These are phyloP conservation scores for Ptychoptera albimana DNA, from an alignment of 2,888 invertebrate species.

Conservation along the genomic window DNA sequence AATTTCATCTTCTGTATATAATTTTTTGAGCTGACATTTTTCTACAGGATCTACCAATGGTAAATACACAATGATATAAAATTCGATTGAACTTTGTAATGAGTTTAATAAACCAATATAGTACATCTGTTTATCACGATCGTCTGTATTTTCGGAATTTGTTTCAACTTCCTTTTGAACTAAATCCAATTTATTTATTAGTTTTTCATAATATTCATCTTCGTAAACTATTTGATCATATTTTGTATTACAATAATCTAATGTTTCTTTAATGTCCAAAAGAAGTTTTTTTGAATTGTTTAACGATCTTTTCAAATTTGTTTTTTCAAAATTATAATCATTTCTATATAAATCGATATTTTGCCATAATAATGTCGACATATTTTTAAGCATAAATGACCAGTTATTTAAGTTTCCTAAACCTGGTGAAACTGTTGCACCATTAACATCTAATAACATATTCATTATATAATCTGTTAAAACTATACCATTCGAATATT, in stretches of 20 bases:
- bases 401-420: too few species aligned
- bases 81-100: conserved; percentile 35
- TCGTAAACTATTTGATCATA: conserved; percentile 9
- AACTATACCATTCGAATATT: too few species aligned
- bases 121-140: conserved; percentile 8
- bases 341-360: too few species aligned
- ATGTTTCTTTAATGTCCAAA: conserved; percentile 19
- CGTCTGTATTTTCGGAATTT: conserved; percentile 9
- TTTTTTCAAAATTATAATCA: not conserved
- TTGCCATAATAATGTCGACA: too few species aligned
- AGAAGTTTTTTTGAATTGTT: conserved; percentile 16
- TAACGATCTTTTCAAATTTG: conserved; percentile 10
- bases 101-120: conserved; percentile 17
- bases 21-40: conserved; percentile 54
- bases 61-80: conserved; percentile 41
- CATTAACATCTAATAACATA: conserved; percentile 12
- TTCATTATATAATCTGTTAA: conserved; percentile 20
- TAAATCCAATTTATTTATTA: conserved; percentile 12
- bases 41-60: conserved; percentile 71
- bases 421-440: too few species aligned
- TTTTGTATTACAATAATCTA: conserved; percentile 13
- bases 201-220: conserved; percentile 9
- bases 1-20: conserved; percentile 54
- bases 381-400: too few species aligned
- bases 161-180: not conserved